Base-by-base conservation (phyloP, 2,113 vertebrate species). In the Podarcis raffonei region DNA sequence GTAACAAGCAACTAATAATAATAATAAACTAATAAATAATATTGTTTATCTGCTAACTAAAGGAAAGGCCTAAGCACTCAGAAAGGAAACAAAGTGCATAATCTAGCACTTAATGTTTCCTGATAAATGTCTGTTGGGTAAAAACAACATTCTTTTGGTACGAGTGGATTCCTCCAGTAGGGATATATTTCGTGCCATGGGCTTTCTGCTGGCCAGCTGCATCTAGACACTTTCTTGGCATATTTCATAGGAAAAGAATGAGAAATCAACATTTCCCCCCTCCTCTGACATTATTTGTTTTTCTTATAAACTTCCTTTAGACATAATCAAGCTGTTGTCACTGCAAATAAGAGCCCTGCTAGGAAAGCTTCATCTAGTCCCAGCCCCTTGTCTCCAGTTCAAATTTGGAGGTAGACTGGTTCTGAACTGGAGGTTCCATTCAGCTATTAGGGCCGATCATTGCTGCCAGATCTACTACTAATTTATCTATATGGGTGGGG, bases 151-250 rank as follows among this genome's bases (percentile, higher is more conserved):
- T 83, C 71, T 32, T 88, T 88, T 16, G 27, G 37, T 4, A 22
- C 20, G 18, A 86, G 39, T 1, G 35, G 75, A 76, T 83, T 42
- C 57, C 84, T 65, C 57, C 30, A 37, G 53, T 35, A 74, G 48
- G 68, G 35, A 85, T 65, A 32, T 16, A 42, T 27, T 30, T 53
- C 6, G 11, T 65, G 32, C 37, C 22, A 13, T 15, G 27, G 30
- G 35, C 37, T 86, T 86, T 78, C 32, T 4, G 18, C n/a, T 25
- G 78, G 9, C 37, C 82, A 87, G 81, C 86, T 84, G 82, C 57
- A 57, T n/a, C 37, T 1, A 37, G 87, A 86, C 78, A 35, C 53
- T 57, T 89, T 80, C 37, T 91, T 83, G 87, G 90, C 74, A 39
- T 8, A 2, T 16, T 27, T 1, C 3, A 32, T 2, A 59, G 7